Evolutionary conservation across 1,140 invertebrate species (phyloP), one percentile per base, ranked within the genome.

Genomic region (Zaprionus nigranus): DNA sequence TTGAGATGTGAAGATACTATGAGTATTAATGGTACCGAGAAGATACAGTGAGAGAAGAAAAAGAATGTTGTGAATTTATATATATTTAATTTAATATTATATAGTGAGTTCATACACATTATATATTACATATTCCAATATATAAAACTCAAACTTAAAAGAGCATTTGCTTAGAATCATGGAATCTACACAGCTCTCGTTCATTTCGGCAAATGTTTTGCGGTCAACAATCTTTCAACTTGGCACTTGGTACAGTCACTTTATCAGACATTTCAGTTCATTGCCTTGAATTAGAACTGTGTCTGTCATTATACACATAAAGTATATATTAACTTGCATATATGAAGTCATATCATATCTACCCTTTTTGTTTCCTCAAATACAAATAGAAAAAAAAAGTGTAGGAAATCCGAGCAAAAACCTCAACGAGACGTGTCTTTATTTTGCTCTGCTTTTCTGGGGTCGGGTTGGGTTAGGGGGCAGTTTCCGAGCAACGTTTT

Each of bases 401-500:
- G 40, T 46, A 46, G 40, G 40, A 46, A 46, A 17, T 46, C 7
- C n/a, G 20, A 46, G 40, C 53, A 24, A n/a, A 56, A 56, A 26
- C 53, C 53, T 26, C 53, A 56, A 7, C 26, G 13, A 24, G 13
- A 56, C 53, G 53, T 56, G 53, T 56, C 28, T 17, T 5, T 20
- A 6, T 58, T 58, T 36, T 20, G n/a, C 7, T 36, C 40, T 17
- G 40, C 15, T 17, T 34, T 9, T 11, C 36, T 13, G 36, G 36
- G n/a, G 17, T 6, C n/a, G 7, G 13, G 30, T 34, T 34, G 24
- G 24, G 28, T 56, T 15, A 5, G 5, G 5, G 24, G 30, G 9
- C 30, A 30, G 63, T 66, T 22, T 5, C 56, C 17, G 54, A 26
- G 43, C 40, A 58, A 66, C 54, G 22, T 53, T 79, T 63, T 62